phyloP scores from a whole-genome alignment of 2,797 vertebrate genomes.

The Agapornis canus region DNA sequence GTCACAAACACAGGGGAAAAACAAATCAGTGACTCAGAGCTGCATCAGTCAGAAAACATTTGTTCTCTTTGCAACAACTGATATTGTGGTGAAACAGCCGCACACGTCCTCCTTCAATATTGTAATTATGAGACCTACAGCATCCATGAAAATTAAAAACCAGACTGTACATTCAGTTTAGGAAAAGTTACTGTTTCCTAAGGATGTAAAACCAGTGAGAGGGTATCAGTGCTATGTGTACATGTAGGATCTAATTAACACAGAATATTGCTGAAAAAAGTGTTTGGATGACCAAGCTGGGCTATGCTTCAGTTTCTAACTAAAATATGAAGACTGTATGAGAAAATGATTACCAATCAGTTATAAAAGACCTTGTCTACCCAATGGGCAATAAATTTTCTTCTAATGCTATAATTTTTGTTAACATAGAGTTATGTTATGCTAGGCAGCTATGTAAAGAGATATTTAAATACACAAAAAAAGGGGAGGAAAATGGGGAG shows the following conservation, averaged over 20 bases:
- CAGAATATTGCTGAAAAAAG: background rate
- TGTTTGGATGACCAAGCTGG: background rate
- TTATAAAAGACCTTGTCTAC: background rate
- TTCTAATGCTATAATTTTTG: background rate
- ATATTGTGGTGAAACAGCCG: background rate
- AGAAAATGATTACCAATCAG: background rate
- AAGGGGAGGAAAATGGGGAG: background rate
- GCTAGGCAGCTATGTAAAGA: background rate
- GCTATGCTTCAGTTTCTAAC: background rate
- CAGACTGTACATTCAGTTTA: background rate
- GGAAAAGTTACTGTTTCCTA: background rate
- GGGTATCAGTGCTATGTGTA: background rate
- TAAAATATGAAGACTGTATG: background rate
- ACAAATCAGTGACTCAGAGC: constrained; percentile 3
- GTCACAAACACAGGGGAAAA: background rate
- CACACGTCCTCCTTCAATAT: background rate
- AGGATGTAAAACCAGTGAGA: background rate
- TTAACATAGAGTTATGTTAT: background rate
- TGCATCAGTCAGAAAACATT: background rate
- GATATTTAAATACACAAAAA: background rate
- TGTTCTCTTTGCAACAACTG: background rate
- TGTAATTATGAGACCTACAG: background rate
- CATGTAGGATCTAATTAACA: background rate
- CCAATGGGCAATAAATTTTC: background rate
- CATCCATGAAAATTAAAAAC: background rate